Base-by-base conservation (phyloP, 1,140 invertebrate genomes). In the Lepidotrigona ventralis region DNA sequence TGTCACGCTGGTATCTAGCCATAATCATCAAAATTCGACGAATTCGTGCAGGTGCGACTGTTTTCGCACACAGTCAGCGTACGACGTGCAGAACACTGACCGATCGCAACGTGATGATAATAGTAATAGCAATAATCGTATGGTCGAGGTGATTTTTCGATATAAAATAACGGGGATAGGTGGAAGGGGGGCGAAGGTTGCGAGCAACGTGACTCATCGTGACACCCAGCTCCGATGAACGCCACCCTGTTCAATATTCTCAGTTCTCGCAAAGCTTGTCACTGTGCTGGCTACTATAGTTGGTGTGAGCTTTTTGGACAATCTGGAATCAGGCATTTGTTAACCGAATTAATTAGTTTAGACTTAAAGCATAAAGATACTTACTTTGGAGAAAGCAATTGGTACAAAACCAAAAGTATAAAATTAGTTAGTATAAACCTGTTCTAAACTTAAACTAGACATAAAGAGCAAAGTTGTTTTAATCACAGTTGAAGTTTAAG, bases 121-220 rank as follows among this genome's bases (percentile, higher is more conserved):
- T 88, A 87, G 87, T 78, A 87, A 88, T 88, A 87, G 84, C 74
- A 87, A 88, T 81, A 81, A 88, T 80, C 26, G 73, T 68, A 54
- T 70, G 82, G 12, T 60, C 56, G 58, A 23, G 56, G 66, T 56
- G 64, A 60, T 63, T 63, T 23, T 29, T n/a, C n/a, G 68, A 81
- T 85, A 87, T 33, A 78, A 88, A 87, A 81, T 87, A 88, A 87
- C 82, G 86, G 82, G 14, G 66, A 80, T 86, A 66, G 29, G 29
- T 79, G 81, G 76, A 83, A 83, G 71, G 78, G 64, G 39, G 64
- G 39, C 81, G 87, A 88, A 88, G 87, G 86, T 46, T 46, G 39
- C 63, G 66, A 88, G 33, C 69, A 58, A 68, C 26, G 72, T 88
- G 86, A 87, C 63, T 88, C 87, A 87, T 64, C 26, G 12, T 54